These are phyloP conservation scores for Parazoanthus swiftii DNA, from an alignment of 92 coral and sea anemone genomes.

Conservation along the genomic window DNA sequence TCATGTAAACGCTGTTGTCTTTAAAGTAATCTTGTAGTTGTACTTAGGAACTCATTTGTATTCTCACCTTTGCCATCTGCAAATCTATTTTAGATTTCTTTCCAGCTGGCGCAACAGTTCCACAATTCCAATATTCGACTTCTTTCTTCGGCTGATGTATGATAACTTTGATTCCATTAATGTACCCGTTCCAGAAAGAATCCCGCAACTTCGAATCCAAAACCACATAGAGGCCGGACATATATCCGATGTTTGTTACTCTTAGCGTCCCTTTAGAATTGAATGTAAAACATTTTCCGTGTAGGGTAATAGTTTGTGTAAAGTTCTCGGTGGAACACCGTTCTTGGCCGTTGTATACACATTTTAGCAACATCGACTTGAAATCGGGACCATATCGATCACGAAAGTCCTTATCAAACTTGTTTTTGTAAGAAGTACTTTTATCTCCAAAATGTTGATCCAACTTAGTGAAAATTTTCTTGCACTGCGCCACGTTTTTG, in stretches of 20 bases:
- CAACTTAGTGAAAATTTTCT: neutral
- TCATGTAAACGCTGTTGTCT: neutral
- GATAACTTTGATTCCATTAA: constrained; percentile 23
- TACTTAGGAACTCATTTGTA: no score
- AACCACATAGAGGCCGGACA: constrained; percentile 9
- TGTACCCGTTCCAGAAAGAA: constrained; percentile 23
- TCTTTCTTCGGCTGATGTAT: constrained; percentile 23
- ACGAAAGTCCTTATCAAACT: constrained; percentile 17
- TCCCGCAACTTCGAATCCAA: constrained; percentile 24
- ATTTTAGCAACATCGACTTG: constrained; percentile 22
- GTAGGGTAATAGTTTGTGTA: neutral
- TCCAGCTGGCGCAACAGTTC: constrained; percentile 25
- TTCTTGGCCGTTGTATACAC: constrained; percentile 17
- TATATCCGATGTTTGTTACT: neutral
- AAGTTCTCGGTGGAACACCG: constrained; percentile 21
- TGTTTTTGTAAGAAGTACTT: neutral
- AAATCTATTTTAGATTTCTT: constrained; percentile 1
- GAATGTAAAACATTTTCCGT: constrained; percentile 38
- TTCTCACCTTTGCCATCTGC: constrained; percentile 9
- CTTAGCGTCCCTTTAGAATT: neutral
- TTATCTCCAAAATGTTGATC: neutral
- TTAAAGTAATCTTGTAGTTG: neutral
- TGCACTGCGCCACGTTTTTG: neutral
- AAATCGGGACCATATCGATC: constrained; percentile 20
- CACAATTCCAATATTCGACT: neutral